Evolutionary conservation across 2,113 vertebrate species (phyloP), one percentile per base, ranked within the genome.

Genomic region (Ursus arctos): DNA sequence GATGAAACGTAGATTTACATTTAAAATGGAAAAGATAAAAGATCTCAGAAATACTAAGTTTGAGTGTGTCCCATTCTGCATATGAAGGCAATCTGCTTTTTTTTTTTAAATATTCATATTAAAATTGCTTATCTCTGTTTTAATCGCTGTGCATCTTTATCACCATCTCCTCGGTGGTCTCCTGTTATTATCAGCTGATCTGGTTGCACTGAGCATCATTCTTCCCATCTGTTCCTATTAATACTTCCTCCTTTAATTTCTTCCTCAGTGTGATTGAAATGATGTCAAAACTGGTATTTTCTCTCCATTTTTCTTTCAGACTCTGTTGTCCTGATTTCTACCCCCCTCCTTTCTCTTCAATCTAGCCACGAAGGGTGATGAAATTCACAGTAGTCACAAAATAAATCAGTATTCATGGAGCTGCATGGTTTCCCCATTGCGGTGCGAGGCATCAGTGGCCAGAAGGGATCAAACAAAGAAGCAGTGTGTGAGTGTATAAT

Each of bases 11-110:
- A 79, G 63, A 76, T 93, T 94, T 89, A 14, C 63, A 77, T 76
- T 92, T 88, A 94, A 96, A 96, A 72, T 94, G 51, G 74, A 63
- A 92, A 93, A 71, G 69, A 89, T 65, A 31, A 51, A 91, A 87
- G 77, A 59, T 49, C 47, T 74, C 12, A 43, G 72, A 94, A 89
- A 82, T 51, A 72, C 0, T 67, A 14, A 10, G 0, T 69, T 77
- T 71, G 36, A 19, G 24, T 61, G 12, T 13, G 36, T 47, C 28
- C 7, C 28, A 47, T 55, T 63, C 55, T 63, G 12, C 21, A 5
- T 71, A 7, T 13, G 28, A 63, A 67, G 31, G 8, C 33, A 2
- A 0, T 81, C 28, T 47, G 24, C 40, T 28, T 79, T 95, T 89
- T 76, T 88, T 33, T 89, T 76, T 88, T 28, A 33, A 69, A 77